Base-by-base conservation (phyloP, 1,140 invertebrate genomes). In the Oreohelix idahoensis region DNA sequence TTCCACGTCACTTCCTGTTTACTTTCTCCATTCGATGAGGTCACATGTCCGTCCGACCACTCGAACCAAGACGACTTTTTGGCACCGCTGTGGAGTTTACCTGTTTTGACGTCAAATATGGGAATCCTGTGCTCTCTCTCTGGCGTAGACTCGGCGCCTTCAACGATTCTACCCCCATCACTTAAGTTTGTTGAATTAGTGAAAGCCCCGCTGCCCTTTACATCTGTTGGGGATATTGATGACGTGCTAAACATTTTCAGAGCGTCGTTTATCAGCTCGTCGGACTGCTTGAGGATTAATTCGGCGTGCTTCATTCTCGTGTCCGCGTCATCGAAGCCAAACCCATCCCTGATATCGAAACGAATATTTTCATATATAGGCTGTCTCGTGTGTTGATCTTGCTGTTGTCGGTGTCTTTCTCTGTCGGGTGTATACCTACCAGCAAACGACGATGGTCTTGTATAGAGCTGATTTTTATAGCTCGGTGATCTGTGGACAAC, bases 231-330 rank as follows among this genome's bases (percentile, higher is more conserved):
- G 26, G 73, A 29, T 8, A 17, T 8, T 1, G 75, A 29, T 17
- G 81, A 69, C 0, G 51, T 0, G 4, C 35, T 29, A 1, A 80
- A 39, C 79, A 80, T 80, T 17, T 51, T 71, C 1, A 80, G 38
- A 39, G 79, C 79, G 15, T 80, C 79, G n/a, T 71, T 80, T 5
- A 80, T 70, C 17, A 80, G n/a, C 69, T 80, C 66, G 66, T 80
- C 79, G 1, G 79, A 71, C 26, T 51, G 38, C 32, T 71, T 80
- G 2, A 80, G 69, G 29, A 80, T 80, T 2, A 80, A 39, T 29
- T 80, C 79, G 17, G 79, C 79, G n/a, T 80, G 79, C 45, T 35
- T 45, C 29, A 71, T 53, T 35, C 76, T 45, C 0, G 53, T 29
- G 58, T 36, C 29, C 20, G 35, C 69, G 53, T 83, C 74, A 35